Conservation (phyloP, 1,140 invertebrate species). For the Colletes latitarsis region DNA sequence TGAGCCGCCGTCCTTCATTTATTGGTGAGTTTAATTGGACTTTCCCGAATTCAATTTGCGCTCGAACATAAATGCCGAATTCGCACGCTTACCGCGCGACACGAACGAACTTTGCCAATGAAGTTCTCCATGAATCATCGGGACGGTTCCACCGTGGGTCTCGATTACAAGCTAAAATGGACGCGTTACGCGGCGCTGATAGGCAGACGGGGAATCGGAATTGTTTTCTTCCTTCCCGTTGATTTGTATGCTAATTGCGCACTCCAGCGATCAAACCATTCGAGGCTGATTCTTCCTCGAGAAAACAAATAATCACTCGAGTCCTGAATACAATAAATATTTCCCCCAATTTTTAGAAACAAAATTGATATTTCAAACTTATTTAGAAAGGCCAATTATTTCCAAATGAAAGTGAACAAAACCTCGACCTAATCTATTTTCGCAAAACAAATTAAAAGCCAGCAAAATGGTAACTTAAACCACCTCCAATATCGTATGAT, state of each 20-base stretch:
- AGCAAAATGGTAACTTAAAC: too few relatives aligned
- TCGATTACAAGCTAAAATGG: conserved; percentile 39
- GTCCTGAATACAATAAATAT: too few relatives aligned
- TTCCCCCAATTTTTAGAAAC: too few relatives aligned
- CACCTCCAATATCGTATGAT: too few relatives aligned
- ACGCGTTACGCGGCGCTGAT: conserved; percentile 20
- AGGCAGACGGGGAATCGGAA: conserved; percentile 27
- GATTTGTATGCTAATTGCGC: background rate
- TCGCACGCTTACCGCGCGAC: background rate
- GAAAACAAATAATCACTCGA: too few relatives aligned
- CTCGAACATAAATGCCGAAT: conserved; percentile 26
- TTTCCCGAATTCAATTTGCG: conserved; percentile 37
- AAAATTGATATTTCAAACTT: too few relatives aligned
- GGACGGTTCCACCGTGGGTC: background rate
- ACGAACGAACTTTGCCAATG: conserved; percentile 22
- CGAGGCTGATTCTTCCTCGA: too few relatives aligned
- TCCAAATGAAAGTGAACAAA: too few relatives aligned
- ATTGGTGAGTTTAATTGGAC: conserved; percentile 84
- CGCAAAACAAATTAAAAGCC: too few relatives aligned
- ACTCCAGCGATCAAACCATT: background rate
- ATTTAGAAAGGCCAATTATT: too few relatives aligned
- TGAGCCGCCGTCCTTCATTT: conserved; percentile 94
- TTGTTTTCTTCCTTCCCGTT: background rate
- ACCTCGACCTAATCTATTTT: too few relatives aligned
- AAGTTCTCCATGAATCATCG: conserved; percentile 31